These are phyloP conservation scores for Pocota personata DNA, from an alignment of 2,888 invertebrate genomes.

Conservation along the genomic window DNA sequence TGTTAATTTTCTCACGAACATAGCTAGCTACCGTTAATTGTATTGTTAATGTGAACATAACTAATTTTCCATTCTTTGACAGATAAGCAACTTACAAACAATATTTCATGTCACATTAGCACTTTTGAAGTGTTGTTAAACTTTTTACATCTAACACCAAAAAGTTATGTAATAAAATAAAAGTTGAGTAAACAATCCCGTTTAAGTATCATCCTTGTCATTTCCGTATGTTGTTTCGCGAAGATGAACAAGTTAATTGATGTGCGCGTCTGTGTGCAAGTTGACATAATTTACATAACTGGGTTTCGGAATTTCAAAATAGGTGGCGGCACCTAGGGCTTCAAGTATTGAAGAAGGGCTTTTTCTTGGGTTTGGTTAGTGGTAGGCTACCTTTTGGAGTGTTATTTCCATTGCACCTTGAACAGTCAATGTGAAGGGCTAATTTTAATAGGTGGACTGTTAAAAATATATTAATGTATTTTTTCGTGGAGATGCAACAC, in stretches of 20 bases:
- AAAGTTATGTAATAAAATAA: background rate
- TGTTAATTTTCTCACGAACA: conserved; percentile 45
- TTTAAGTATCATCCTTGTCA: conserved; percentile 6
- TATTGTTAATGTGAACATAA: conserved; percentile 12
- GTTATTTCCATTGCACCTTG: background rate
- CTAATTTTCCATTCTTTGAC: conserved; percentile 6
- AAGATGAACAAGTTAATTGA: conserved; percentile 19
- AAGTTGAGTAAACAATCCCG: conserved; percentile 30
- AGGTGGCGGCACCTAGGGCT: background rate
- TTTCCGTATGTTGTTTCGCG: background rate
- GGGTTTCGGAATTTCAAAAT: background rate
- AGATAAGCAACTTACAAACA: conserved; percentile 2
- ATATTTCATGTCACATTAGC: conserved; percentile 23
- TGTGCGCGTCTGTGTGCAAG: background rate
- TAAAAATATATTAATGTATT: background rate
- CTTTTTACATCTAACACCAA: background rate
- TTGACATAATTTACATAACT: conserved; percentile 26
- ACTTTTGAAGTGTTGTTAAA: background rate
- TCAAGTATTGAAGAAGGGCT: background rate
- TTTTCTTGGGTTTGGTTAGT: background rate
- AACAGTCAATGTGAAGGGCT: background rate
- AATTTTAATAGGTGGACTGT: background rate
- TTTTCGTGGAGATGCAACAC: background rate
- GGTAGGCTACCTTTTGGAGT: background rate
- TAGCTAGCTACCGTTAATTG: conserved; percentile 2